Percentiles rank a stretch among this genome's conserved stretches.
phyloP scores from a whole-genome alignment of 2,797 vertebrate species.

The Pseudopleuronectes americanus region DNA sequence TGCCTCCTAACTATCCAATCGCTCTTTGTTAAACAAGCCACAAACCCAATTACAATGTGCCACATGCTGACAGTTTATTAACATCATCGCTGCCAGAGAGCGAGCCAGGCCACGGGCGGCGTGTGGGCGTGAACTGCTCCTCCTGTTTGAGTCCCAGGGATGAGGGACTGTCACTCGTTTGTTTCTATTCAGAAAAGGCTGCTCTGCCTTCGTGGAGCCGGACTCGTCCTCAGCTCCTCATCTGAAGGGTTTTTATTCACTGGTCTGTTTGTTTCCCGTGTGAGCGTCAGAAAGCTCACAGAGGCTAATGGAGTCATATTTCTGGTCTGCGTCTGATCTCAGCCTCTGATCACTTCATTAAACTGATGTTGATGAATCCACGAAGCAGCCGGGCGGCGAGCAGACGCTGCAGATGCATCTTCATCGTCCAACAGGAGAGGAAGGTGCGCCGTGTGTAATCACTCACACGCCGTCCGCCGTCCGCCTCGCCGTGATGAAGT shows the following conservation, averaged over 20 bases:
- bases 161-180: slow-evolving; percentile 58
- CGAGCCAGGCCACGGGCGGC: slow-evolving; percentile 1
- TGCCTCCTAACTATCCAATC: slow-evolving; percentile 79
- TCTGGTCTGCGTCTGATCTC: slow-evolving; percentile 68
- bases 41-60: slow-evolving; percentile 82
- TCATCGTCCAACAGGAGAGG: slow-evolving; percentile 60
- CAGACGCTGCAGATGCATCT: slow-evolving; percentile 66
- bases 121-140: slow-evolving; percentile 16
- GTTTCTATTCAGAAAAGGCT: slow-evolving; percentile 37
- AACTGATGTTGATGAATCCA: slow-evolving; percentile 74
- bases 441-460: slow-evolving; percentile 63
- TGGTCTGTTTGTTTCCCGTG: not conserved
- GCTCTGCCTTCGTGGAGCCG: slow-evolving; percentile 36
- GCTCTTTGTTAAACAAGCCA: slow-evolving; percentile 84
- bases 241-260: slow-evolving; percentile 14
- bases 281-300: slow-evolving; percentile 24
- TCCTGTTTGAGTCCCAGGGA: slow-evolving; percentile 67
- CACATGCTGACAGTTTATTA: slow-evolving; percentile 80
- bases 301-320: slow-evolving; percentile 73
- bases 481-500: not conserved
- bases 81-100: slow-evolving; percentile 67
- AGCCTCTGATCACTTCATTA: slow-evolving; percentile 79
- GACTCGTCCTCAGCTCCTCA: slow-evolving; percentile 63
- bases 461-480: slow-evolving; percentile 47
- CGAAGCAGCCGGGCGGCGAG: slow-evolving; percentile 47